Evolutionary conservation across 2,113 vertebrate species (phyloP), one percentile per base, ranked within the genome.

Genomic region (Origma solitaria): DNA sequence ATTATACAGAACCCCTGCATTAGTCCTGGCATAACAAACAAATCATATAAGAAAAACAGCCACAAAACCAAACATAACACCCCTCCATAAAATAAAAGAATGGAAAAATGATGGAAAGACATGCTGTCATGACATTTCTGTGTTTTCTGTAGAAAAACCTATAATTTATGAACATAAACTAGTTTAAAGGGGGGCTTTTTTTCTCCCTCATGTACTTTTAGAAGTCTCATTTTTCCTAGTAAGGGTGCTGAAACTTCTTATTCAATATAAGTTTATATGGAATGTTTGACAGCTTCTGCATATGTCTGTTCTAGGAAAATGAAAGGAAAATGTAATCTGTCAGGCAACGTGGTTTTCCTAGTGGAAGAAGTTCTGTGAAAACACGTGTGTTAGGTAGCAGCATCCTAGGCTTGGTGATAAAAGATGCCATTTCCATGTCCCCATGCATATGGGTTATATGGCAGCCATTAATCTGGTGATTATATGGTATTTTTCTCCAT

Each of bases 311-410:
- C 7, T 42, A 28, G 54, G 38, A 22, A 70, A 93, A 28, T 50
- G 38, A 22, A 70, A 93, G 62, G 10, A 69, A 86, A 86, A 86
- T 8, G 1, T 27, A 35, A 35, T 81, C 86, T 83, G 10, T 20
- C 31, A 81, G 33, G 22, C 25, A 88, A 37, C 6, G 31, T 27
- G 10, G 30, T 49, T 57, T 71, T 73, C 31, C 33, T 22, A 20
- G 42, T 40, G 37, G 15, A 76, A 79, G n/a, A 53, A 5, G 2
- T 31, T 92, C 57, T 57, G 14, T 57, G 49, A 60, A 85, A 91
- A n/a, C 0, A 1, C 0, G 1, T 20, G 2, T 2, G 1, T 58
- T 49, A 35, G 15, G 58, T 1, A 1, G 17, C 22, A 69, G 31
- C 16, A 40, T 65, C 35, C 31, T 20, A 42, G 62, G 7, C 20